These are phyloP conservation scores for Drosophila sordidula DNA, from an alignment of 2,888 invertebrate species.

Conservation along the genomic window DNA sequence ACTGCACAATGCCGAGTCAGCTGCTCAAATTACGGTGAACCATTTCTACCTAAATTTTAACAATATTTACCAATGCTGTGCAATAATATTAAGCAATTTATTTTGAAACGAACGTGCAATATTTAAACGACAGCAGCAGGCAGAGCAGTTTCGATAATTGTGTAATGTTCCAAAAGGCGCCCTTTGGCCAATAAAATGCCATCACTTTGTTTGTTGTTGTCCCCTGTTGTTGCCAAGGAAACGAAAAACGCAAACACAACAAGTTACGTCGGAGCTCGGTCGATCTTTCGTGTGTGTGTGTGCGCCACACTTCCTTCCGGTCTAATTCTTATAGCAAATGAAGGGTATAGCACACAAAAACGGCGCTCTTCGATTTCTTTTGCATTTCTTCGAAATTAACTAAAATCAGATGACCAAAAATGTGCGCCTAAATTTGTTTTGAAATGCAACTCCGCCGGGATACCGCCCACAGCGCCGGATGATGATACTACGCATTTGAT, in stretches of 20 bases:
- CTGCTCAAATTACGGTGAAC: constrained; percentile 33
- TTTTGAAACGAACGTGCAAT: constrained; percentile 20
- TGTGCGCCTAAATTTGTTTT: constrained; percentile 17
- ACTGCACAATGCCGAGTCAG: constrained; percentile 51
- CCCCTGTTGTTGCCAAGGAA: constrained; percentile 75
- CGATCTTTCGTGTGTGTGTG: constrained; percentile 41
- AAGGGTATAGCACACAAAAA: constrained; percentile 32
- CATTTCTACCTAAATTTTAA: constrained; percentile 15
- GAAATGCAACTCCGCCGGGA: constrained; percentile 10
- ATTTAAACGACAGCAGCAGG: constrained; percentile 1
- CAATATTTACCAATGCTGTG: constrained; percentile 14
- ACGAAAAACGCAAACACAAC: constrained; percentile 78
- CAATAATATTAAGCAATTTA: constrained; percentile 30
- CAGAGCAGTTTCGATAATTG: constrained; percentile 3
- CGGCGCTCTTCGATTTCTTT: neutral
- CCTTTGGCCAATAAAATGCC: constrained; percentile 48
- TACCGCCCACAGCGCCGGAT: constrained; percentile 3
- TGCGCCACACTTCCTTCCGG: constrained; percentile 74
- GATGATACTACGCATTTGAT: constrained; percentile 43
- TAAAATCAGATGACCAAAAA: constrained; percentile 20
- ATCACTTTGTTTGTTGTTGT: constrained; percentile 65
- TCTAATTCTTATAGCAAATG: constrained; percentile 62
- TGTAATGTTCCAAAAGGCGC: constrained; percentile 14
- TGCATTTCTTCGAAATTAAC: constrained; percentile 8
- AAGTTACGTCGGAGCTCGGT: constrained; percentile 65